Percentiles rank a stretch among this genome's conserved stretches.
Conservation (phyloP, 1,140 invertebrate genomes). For the Drosophila varians region DNA sequence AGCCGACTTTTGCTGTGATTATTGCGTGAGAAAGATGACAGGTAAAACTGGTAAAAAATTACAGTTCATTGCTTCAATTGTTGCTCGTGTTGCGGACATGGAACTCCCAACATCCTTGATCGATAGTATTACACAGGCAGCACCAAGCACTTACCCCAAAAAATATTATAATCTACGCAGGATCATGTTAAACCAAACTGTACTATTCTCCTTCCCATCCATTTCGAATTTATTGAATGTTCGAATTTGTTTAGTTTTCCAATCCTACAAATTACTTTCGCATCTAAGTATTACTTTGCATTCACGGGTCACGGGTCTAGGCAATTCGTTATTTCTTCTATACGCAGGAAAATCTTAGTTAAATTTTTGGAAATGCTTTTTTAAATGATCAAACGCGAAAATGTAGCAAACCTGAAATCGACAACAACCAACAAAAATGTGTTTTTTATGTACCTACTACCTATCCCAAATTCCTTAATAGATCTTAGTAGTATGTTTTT, state of each 20-base stretch:
- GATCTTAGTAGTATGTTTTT: conserved; percentile 38
- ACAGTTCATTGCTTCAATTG: conserved; percentile 15
- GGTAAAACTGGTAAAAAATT: conserved; percentile 20
- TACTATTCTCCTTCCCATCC: conserved; percentile 6
- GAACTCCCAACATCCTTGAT: conserved; percentile 2
- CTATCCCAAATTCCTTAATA: conserved; percentile 37
- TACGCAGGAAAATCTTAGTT: conserved; percentile 13
- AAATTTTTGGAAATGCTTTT: conserved; percentile 13
- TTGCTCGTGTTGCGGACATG: conserved; percentile 14
- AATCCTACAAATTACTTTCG: conserved; percentile 31
- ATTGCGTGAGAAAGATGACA: conserved; percentile 48
- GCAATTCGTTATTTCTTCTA: conserved; percentile 8
- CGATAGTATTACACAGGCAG: conserved; percentile 47
- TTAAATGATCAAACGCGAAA: neutral
- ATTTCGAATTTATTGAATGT: conserved; percentile 63
- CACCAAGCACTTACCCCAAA: conserved; percentile 1
- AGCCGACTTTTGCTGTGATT: conserved; percentile 67
- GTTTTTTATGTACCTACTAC: conserved; percentile 44
- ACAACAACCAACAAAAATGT: conserved; percentile 17
- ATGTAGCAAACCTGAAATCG: neutral
- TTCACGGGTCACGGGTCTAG: conserved; percentile 3
- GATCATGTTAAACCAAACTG: conserved; percentile 21
- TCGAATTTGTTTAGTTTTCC: conserved; percentile 44
- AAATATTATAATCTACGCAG: conserved; percentile 11
- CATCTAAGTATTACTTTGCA: conserved; percentile 56